Percentiles rank a stretch among this genome's conserved stretches.
Evolutionary conservation across 2,888 invertebrate species (phyloP).

Genomic region (Cephus runcator): DNA sequence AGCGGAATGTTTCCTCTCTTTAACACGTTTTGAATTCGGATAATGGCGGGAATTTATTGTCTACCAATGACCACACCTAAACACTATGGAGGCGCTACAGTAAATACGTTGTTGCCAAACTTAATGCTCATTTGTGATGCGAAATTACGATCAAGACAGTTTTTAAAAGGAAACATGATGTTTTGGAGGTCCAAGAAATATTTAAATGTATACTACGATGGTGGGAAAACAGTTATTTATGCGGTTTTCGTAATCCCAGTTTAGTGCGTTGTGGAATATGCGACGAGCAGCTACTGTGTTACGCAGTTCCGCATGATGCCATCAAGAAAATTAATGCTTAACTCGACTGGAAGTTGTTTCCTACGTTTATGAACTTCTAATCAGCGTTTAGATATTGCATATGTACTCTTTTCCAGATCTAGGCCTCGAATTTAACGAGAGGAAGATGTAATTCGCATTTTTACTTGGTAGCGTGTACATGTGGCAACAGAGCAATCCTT

Average conservation of each 20-base stretch:
- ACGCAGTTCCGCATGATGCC: slow-evolving; percentile 62
- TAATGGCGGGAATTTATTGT: neutral
- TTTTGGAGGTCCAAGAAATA: slow-evolving; percentile 38
- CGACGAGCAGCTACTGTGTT: slow-evolving; percentile 64
- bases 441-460: slow-evolving; percentile 32
- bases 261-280: slow-evolving; percentile 64
- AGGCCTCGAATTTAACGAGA: neutral
- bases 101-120: slow-evolving; percentile 59
- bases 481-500: slow-evolving; percentile 60
- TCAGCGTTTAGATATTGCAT: neutral
- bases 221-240: slow-evolving; percentile 44
- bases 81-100: slow-evolving; percentile 29
- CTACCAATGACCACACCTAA: neutral
- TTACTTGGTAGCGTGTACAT: slow-evolving; percentile 51
- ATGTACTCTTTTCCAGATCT: neutral
- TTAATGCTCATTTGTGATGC: slow-evolving; percentile 47
- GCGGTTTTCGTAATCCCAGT: slow-evolving; percentile 39
- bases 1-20: neutral
- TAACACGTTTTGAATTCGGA: neutral
- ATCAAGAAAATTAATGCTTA: slow-evolving; percentile 42
- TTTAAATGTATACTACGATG: slow-evolving; percentile 31
- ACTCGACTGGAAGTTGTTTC: slow-evolving; percentile 19
- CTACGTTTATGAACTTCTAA: neutral
- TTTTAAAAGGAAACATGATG: slow-evolving; percentile 44
- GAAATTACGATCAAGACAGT: slow-evolving; percentile 35